Conservation (phyloP, 2,113 vertebrate species). For the Leucosticte australis region DNA sequence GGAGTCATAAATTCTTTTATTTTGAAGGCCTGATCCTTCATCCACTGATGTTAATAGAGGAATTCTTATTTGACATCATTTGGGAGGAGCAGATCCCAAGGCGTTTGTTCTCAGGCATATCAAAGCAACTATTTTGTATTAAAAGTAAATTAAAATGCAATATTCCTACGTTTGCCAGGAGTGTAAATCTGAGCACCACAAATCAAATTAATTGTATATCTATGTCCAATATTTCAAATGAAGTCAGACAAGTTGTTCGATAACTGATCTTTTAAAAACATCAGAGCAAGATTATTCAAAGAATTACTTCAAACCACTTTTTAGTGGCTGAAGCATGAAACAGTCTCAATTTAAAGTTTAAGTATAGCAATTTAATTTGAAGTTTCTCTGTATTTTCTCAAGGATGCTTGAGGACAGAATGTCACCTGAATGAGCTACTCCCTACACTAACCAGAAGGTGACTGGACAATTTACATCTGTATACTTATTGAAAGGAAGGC, state of each 20-base stretch:
- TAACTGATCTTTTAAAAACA: background rate
- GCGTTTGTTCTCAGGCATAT: conserved; percentile 10
- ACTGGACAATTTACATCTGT: background rate
- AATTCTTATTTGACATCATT: conserved; percentile 12
- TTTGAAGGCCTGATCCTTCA: conserved; percentile 28
- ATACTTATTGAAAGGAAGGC: background rate
- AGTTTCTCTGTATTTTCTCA: conserved; percentile 48
- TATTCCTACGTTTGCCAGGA: conserved; percentile 8
- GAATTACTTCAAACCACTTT: background rate
- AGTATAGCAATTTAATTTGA: background rate
- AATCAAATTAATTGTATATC: conserved; percentile 28
- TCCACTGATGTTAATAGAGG: background rate
- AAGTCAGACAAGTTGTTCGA: background rate
- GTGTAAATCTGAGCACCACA: conserved; percentile 41
- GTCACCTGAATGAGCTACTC: background rate
- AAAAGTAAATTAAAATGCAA: conserved; percentile 35
- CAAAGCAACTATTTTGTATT: conserved; percentile 55
- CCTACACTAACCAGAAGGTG: conserved; percentile 36
- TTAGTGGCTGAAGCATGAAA: background rate
- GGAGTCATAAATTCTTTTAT: conserved; percentile 28
- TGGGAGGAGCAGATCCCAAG: conserved; percentile 31
- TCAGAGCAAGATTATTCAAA: background rate
- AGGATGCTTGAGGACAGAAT: conserved; percentile 1
- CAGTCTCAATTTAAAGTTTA: background rate
- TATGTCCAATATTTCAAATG: background rate